These are phyloP conservation scores for Linnaemya vulpina DNA, from an alignment of 2,888 invertebrate genomes.

Conservation along the genomic window DNA sequence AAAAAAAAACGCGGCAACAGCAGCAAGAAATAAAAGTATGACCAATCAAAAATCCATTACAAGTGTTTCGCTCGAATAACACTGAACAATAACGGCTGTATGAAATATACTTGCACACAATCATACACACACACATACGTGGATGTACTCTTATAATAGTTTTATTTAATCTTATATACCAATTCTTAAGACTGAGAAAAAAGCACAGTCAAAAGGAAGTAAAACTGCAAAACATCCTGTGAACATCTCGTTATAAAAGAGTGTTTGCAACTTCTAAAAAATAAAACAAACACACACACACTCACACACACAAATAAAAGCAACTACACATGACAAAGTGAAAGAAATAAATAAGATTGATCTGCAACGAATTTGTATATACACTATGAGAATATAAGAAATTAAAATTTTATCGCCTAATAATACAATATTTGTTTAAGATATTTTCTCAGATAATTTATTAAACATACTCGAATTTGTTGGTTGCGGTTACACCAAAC, in stretches of 20 bases:
- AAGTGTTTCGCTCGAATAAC: conserved; percentile 81
- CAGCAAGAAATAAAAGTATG: conserved; percentile 74
- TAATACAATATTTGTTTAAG: too few species aligned
- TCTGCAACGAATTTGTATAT: background rate
- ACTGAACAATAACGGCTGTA: conserved; percentile 75
- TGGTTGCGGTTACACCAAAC: too few species aligned
- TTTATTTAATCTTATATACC: background rate
- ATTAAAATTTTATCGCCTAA: too few species aligned
- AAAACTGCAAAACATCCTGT: conserved; percentile 69
- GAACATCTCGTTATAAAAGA: conserved; percentile 53
- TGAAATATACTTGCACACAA: conserved; percentile 11
- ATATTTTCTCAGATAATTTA: too few species aligned
- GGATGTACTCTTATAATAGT: background rate
- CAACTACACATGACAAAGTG: conserved; percentile 16
- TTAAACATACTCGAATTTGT: too few species aligned
- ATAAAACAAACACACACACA: background rate
- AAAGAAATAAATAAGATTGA: background rate
- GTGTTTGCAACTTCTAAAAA: conserved; percentile 36
- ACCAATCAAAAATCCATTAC: conserved; percentile 83
- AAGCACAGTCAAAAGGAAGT: conserved; percentile 47
- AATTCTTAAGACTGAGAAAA: conserved; percentile 1
- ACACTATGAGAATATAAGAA: background rate
- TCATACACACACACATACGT: background rate
- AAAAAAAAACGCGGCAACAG: conserved; percentile 18
- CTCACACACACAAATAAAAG: background rate